Evolutionary conservation across 2,797 vertebrate species (phyloP).

Genomic region (Acanthis flammea): DNA sequence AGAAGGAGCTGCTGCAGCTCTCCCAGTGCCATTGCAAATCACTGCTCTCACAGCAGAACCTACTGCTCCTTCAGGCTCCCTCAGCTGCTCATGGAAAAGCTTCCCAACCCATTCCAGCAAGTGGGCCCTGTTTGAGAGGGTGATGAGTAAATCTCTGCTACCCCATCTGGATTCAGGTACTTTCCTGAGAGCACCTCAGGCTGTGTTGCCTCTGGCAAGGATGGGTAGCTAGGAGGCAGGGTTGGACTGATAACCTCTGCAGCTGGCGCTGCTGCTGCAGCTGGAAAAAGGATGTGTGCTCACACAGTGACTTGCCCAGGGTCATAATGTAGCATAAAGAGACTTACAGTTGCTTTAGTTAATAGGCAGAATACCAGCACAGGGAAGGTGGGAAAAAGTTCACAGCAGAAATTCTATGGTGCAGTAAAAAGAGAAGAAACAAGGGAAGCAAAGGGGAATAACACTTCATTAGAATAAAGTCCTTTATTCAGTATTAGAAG

Average conservation of each 20-base stretch:
- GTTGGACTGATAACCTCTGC: background rate
- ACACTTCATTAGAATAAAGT: background rate
- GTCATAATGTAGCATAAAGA: background rate
- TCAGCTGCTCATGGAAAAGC: background rate
- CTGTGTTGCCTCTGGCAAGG: background rate
- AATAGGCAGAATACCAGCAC: background rate
- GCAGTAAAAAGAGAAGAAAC: background rate
- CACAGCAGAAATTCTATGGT: background rate
- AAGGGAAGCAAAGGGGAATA: background rate
- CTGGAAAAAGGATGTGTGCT: background rate
- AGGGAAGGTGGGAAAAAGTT: background rate
- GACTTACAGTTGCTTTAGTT: background rate
- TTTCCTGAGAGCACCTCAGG: background rate
- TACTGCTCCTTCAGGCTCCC: background rate
- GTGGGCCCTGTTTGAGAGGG: background rate
- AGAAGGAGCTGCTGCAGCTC: background rate
- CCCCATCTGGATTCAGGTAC: background rate
- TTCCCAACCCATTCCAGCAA: background rate
- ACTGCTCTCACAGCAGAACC: background rate
- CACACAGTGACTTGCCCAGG: background rate
- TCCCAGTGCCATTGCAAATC: accelerated
- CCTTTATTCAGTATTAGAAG: background rate
- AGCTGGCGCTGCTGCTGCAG: background rate
- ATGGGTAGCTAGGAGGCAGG: background rate
- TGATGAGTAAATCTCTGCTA: background rate